Evolutionary conservation across 1,140 invertebrate species (phyloP), one percentile per base, ranked within the genome.

Genomic region (Diploscapter pachys): DNA sequence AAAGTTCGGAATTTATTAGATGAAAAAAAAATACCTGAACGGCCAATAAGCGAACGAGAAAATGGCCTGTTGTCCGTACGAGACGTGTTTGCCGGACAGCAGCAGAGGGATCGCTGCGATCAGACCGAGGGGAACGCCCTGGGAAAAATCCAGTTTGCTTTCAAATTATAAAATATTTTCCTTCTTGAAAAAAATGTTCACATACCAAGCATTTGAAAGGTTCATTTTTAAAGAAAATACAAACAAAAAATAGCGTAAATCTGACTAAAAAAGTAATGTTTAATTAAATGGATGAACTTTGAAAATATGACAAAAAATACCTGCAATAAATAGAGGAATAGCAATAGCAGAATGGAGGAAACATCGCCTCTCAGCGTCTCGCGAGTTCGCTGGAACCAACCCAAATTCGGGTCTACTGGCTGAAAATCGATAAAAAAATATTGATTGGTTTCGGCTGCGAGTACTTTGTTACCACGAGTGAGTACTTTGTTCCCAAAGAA

Each of bases 1-100:
- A 59, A 59, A 59, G 1, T 11, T 31, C 57, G 57, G 9, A 11
- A 31, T 11, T 11, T 11, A 59, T 59, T 59, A 11, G 57, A 59
- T 11, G 57, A 59, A 59, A 59, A 59, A 59, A 65, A 65, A 65
- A 9, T 8, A 81, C 79, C 93, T 95, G 85, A 98, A 99, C 2
- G 97, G 97, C 96, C 96, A 99, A 80, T 91, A 91, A 0, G 94
- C 94, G 85, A 99, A 95, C 88, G 94, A 97, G 86, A 99, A 99
- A 85, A 96, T 90, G n/a, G 96, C 96, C 91, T 99, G 90, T 59
- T 96, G 91, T 80, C 91, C 92, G 85, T 96, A 97, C 63, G 91
- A 93, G 66, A 94, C 91, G 73, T 93, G 91, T 80, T 91, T 89
- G 86, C 95, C 94, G 85, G 95, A 93, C 63, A 99, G 88, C 62